Percentiles rank a stretch among this genome's conserved stretches.
These are phyloP conservation scores for Myxocyprinus asiaticus DNA, from an alignment of 2,113 vertebrate genomes.

Conservation along the genomic window DNA sequence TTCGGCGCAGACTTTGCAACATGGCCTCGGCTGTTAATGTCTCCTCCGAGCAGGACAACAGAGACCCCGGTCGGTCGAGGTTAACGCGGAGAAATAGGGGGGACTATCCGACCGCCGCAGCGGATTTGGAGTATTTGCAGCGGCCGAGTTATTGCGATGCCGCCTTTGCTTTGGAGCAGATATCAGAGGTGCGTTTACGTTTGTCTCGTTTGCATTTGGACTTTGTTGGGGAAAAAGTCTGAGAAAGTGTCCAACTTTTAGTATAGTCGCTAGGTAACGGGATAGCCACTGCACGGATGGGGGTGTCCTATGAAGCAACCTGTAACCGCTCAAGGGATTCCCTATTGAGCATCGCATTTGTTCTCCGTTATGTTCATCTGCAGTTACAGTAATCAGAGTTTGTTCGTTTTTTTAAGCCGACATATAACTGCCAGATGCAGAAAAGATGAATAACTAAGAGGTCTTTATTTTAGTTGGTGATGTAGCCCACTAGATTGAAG, in stretches of 20 bases:
- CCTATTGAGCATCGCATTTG: not conserved
- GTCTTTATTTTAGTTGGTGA: not conserved
- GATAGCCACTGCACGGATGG: slow-evolving; percentile 56
- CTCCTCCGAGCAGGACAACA: slow-evolving; percentile 82
- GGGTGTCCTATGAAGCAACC: slow-evolving; percentile 48
- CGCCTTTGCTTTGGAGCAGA: slow-evolving; percentile 92
- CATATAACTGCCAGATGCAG: slow-evolving; percentile 28
- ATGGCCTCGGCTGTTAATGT: slow-evolving; percentile 94
- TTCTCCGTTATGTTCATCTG: not conserved
- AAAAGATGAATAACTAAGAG: not conserved
- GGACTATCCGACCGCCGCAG: slow-evolving; percentile 71
- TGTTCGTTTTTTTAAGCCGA: not conserved
- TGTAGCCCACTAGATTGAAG: not conserved
- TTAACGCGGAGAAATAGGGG: slow-evolving; percentile 82
- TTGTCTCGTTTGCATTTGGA: slow-evolving; percentile 40
- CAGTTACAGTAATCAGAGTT: not conserved
- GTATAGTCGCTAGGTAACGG: slow-evolving; percentile 71
- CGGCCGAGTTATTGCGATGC: slow-evolving; percentile 97
- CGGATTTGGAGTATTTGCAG: slow-evolving; percentile 92
- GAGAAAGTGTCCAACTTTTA: slow-evolving; percentile 56
- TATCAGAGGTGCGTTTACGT: slow-evolving; percentile 85
- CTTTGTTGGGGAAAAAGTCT: slow-evolving; percentile 24
- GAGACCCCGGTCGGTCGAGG: slow-evolving; percentile 83
- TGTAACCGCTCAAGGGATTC: slow-evolving; percentile 28
- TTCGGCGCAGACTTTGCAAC: slow-evolving; percentile 81